A percentile compares a stretch with the other conserved stretches of the same genome.
phyloP scores from a whole-genome alignment of 2,113 vertebrate species.

The Nymphicus hollandicus region DNA sequence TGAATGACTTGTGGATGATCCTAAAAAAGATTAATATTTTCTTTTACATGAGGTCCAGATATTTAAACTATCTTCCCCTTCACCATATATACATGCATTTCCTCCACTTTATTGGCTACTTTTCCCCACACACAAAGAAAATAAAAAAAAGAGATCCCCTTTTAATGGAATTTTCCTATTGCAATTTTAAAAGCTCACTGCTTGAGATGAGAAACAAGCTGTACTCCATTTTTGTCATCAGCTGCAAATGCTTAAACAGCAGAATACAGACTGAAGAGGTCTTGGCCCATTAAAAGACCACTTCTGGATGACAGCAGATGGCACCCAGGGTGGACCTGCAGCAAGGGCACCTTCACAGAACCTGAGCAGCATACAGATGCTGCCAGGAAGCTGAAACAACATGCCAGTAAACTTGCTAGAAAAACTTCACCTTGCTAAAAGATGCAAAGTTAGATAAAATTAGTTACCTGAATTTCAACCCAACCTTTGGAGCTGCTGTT shows the following conservation, averaged over 20 bases:
- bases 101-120: background rate
- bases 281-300: background rate
- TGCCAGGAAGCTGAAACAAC: background rate
- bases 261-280: background rate
- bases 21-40: background rate
- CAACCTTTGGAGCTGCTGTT: background rate
- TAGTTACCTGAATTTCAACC: background rate
- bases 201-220: background rate
- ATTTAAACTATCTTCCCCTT: background rate
- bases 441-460: background rate
- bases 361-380: background rate
- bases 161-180: background rate
- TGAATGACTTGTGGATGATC: background rate
- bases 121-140: fast-evolving
- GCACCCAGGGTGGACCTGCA: background rate
- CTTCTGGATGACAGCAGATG: background rate
- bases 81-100: background rate
- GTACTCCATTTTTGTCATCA: background rate
- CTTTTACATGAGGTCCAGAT: background rate
- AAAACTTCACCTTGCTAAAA: background rate
- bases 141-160: fast-evolving
- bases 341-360: background rate
- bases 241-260: background rate
- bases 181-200: background rate
- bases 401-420: background rate